Evolutionary conservation across 2,113 vertebrate species (phyloP).

Genomic region (Carassius gibelio): DNA sequence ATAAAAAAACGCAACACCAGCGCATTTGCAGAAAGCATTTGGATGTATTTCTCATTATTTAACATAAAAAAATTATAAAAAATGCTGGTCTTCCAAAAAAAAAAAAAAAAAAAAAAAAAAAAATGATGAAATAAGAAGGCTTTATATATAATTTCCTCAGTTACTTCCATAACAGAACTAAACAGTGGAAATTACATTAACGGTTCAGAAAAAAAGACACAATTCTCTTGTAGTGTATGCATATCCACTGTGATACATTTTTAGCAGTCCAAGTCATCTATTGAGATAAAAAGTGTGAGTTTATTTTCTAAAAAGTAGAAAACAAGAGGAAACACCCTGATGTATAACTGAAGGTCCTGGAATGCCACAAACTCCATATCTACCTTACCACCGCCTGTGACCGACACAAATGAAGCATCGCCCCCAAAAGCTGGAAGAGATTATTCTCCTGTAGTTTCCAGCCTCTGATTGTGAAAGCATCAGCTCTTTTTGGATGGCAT

Average conservation of each 20-base stretch:
- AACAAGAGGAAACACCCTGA: neutral
- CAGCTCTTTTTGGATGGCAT: slow-evolving; percentile 75
- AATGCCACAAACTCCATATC: neutral
- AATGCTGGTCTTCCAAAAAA: neutral
- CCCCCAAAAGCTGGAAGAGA: slow-evolving; percentile 77
- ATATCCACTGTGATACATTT: neutral
- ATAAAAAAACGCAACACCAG: neutral
- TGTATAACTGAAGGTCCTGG: neutral
- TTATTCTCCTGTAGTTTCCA: slow-evolving; percentile 73
- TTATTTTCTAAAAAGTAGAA: neutral
- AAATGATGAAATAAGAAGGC: too few relatives aligned
- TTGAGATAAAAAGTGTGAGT: neutral
- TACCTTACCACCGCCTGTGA: slow-evolving; percentile 63
- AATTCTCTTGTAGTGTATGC: too few relatives aligned
- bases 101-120: neutral
- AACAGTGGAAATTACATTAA: too few relatives aligned
- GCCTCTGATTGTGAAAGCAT: slow-evolving; percentile 76
- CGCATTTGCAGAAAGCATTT: neutral
- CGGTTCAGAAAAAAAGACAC: too few relatives aligned
- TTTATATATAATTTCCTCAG: too few relatives aligned
- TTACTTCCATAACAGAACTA: too few relatives aligned
- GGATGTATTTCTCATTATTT: neutral
- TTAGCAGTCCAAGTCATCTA: neutral
- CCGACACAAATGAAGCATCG: slow-evolving; percentile 68
- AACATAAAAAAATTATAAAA: neutral